Conservation (phyloP, 2,888 invertebrate genomes). For the Eilema caniola region DNA sequence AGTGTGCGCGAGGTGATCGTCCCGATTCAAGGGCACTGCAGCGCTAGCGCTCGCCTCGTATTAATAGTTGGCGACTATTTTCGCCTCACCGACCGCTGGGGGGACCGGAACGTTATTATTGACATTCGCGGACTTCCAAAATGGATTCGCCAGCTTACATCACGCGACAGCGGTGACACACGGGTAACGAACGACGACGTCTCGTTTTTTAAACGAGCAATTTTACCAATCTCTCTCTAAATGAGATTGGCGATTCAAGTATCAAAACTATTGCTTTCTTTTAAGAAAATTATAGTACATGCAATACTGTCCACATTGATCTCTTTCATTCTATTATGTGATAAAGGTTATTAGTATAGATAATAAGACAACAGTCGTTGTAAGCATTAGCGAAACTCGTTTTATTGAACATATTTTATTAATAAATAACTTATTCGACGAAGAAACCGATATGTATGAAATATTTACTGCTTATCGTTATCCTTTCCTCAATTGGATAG, state of each 20-base stretch:
- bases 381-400: not conserved
- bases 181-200: conserved; percentile 30
- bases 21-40: conserved; percentile 86
- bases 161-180: conserved; percentile 50
- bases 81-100: conserved; percentile 78
- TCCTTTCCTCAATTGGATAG: conserved; percentile 49
- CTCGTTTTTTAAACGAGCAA: conserved; percentile 3
- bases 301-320: not conserved
- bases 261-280: not conserved
- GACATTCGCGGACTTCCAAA: conserved; percentile 83
- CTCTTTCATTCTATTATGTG: not conserved
- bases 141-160: conserved; percentile 67
- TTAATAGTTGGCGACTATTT: conserved; percentile 86
- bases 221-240: not conserved
- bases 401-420: conserved; percentile 11
- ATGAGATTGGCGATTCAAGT: not conserved
- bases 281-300: not conserved
- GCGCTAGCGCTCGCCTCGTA: conserved; percentile 81
- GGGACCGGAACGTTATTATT: conserved; percentile 83
- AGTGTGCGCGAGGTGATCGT: conserved; percentile 83
- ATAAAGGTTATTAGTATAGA: not conserved
- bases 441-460: conserved; percentile 3
- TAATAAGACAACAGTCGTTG: conserved; percentile 1
- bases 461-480: conserved; percentile 35
- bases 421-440: conserved; percentile 12